Conservation (phyloP, 1,140 invertebrate species). For the Drosophila willistoni region DNA sequence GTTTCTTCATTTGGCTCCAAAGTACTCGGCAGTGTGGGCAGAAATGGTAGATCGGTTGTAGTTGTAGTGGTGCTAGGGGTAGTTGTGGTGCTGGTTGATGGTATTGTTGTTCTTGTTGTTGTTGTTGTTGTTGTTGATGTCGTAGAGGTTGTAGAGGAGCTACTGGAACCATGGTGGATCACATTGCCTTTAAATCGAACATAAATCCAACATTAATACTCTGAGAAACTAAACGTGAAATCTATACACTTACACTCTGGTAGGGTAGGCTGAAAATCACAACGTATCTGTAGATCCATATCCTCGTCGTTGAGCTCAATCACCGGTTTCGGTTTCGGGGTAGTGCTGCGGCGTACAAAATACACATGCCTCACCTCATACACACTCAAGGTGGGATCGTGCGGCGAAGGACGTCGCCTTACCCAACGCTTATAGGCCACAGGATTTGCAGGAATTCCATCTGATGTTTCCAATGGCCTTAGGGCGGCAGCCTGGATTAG, state of each 20-base stretch:
- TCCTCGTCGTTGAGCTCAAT: constrained; percentile 18
- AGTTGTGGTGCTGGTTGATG: not conserved
- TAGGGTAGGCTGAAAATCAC: constrained; percentile 50
- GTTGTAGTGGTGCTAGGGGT: constrained; percentile 23
- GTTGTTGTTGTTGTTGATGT: constrained; percentile 27
- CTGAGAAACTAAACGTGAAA: too few relatives aligned
- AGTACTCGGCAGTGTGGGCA: constrained; percentile 16
- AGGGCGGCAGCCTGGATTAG: constrained; percentile 17
- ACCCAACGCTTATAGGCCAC: constrained; percentile 32
- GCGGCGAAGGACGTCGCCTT: constrained; percentile 21
- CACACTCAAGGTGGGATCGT: constrained; percentile 32
- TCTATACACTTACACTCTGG: constrained; percentile 45
- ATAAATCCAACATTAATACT: not conserved
- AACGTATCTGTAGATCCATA: constrained; percentile 40
- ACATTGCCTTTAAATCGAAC: not conserved
- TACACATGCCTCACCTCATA: constrained; percentile 55
- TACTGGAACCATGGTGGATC: not conserved
- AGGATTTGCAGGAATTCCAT: constrained; percentile 15
- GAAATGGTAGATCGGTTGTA: constrained; percentile 29
- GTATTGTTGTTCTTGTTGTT: not conserved
- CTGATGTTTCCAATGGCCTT: not conserved
- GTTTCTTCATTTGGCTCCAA: not conserved
- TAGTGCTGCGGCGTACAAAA: constrained; percentile 29
- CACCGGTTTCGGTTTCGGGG: not conserved
- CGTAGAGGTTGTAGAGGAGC: not conserved